A percentile compares a stretch with the other conserved stretches of the same genome.
Evolutionary conservation across 2,113 vertebrate genomes (phyloP).

Genomic region (Calyptomena viridis): DNA sequence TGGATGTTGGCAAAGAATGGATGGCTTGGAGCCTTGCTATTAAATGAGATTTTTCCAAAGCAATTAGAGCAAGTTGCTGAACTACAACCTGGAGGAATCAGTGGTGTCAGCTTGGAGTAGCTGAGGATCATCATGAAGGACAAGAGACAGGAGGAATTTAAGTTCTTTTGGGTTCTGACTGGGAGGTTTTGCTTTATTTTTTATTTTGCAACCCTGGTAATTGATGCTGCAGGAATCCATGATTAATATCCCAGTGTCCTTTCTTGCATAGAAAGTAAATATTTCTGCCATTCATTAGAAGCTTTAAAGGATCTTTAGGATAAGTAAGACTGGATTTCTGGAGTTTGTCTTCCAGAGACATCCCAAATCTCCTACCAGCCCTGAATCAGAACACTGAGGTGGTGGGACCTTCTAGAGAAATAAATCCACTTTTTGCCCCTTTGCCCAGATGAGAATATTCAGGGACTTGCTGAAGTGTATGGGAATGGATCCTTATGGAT

Average conservation of each 20-base stretch:
- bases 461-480: too few species aligned
- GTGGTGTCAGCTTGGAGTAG: background rate
- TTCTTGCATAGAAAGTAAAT: background rate
- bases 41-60: background rate
- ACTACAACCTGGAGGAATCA: background rate
- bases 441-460: fast-evolving
- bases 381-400: background rate
- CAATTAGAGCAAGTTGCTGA: background rate
- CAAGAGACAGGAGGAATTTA: background rate
- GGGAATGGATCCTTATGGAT: background rate
- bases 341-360: background rate
- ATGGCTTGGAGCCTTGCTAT: background rate
- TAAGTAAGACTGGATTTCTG: background rate
- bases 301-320: background rate
- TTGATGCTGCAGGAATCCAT: background rate
- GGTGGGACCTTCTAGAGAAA: background rate
- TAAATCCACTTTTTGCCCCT: background rate
- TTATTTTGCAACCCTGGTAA: background rate
- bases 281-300: background rate
- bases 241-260: background rate
- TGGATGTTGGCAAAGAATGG: background rate
- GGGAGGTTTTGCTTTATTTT: slow-evolving; percentile 8
- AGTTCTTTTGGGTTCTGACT: background rate
- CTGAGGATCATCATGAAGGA: background rate
- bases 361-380: background rate